A percentile compares a stretch with the other conserved stretches of the same genome.
These are phyloP conservation scores for Candoia aspera DNA, from an alignment of 2,113 vertebrate species.

Conservation along the genomic window DNA sequence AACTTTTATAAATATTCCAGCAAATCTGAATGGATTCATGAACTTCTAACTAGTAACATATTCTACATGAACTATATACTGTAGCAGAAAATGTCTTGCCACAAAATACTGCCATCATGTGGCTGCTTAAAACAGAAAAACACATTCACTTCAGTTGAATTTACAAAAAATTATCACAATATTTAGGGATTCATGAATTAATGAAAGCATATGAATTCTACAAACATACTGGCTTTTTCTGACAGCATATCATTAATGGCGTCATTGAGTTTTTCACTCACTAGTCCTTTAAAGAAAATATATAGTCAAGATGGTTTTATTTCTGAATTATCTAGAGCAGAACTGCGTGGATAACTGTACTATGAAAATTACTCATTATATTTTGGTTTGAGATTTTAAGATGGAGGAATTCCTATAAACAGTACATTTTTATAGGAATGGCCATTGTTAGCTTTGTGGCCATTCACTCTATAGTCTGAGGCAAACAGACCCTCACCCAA, in stretches of 20 bases:
- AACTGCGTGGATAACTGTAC: not conserved
- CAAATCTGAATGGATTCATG: not conserved
- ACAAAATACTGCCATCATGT: constrained; percentile 31
- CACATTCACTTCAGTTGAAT: not conserved
- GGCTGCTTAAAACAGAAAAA: constrained; percentile 2
- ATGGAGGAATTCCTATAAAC: not conserved
- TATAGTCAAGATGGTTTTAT: not conserved
- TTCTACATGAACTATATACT: not conserved
- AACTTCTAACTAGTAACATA: not conserved
- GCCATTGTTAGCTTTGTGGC: not conserved
- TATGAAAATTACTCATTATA: not conserved
- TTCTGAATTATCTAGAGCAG: not conserved
- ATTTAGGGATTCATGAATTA: not conserved
- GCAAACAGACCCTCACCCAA: not conserved
- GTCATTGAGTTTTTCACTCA: not conserved
- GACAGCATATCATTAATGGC: not conserved
- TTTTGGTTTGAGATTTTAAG: not conserved
- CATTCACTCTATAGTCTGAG: not conserved
- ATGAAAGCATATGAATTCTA: not conserved
- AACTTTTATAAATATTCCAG: not conserved
- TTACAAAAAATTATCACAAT: not conserved
- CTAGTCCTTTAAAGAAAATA: not conserved
- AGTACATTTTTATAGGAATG: not conserved
- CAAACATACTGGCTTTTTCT: not conserved
- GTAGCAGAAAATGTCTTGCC: not conserved